Evolutionary conservation across 2,113 vertebrate genomes (phyloP).

Genomic region (Nannobrachium achirus): DNA sequence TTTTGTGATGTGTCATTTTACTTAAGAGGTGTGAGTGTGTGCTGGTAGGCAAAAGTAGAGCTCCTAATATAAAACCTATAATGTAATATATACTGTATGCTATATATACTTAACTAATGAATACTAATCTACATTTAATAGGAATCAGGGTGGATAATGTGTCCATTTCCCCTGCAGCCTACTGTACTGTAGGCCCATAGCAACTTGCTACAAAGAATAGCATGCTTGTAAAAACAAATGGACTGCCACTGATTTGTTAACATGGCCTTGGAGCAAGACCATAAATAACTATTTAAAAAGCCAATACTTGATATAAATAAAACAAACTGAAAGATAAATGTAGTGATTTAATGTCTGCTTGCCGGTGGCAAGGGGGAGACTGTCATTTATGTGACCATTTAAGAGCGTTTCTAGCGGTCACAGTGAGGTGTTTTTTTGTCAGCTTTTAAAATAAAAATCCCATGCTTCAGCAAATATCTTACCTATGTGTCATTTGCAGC

Average conservation of each 20-base stretch:
- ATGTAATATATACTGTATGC: neutral
- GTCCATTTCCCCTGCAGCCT: slow-evolving; percentile 35
- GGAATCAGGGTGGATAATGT: slow-evolving; percentile 14
- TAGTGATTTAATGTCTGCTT: neutral
- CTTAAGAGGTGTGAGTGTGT: slow-evolving; percentile 28
- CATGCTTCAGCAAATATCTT: slow-evolving; percentile 69
- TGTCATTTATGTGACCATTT: slow-evolving; percentile 28
- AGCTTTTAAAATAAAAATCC: slow-evolving; percentile 53
- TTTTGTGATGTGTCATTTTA: slow-evolving; percentile 39
- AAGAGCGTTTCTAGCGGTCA: slow-evolving; percentile 39
- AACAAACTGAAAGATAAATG: slow-evolving; percentile 15
- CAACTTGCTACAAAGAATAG: slow-evolving; percentile 25
- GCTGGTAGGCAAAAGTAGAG: slow-evolving; percentile 2
- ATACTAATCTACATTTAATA: no score
- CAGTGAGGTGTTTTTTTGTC: slow-evolving; percentile 27
- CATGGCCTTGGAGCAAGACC: neutral
- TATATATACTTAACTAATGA: no score
- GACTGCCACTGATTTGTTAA: slow-evolving; percentile 30
- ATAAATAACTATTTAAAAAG: slow-evolving; percentile 29
- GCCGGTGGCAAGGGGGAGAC: slow-evolving; percentile 6
- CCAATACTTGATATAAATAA: slow-evolving; percentile 24
- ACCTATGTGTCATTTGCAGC: slow-evolving; percentile 73
- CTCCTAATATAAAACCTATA: slow-evolving; percentile 1
- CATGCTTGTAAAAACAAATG: slow-evolving; percentile 46
- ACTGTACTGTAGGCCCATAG: neutral